Conservation (phyloP, 2,113 vertebrate genomes). For the Percopsis transmontana region DNA sequence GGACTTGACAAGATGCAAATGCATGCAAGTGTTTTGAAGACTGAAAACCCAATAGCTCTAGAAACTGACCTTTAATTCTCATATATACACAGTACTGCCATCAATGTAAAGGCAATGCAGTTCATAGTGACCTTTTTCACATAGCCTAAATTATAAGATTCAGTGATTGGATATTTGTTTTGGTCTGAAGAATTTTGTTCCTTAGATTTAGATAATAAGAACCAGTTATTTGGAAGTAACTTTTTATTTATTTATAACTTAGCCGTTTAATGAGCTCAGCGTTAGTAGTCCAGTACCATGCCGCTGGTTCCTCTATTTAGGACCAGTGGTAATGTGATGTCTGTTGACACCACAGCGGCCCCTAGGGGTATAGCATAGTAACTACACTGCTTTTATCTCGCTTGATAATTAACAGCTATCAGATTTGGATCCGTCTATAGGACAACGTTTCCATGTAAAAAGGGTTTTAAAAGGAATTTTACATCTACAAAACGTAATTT, state of each 20-base stretch:
- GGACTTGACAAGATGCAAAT: neutral
- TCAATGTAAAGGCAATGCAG: neutral
- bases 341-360: constrained; percentile 63
- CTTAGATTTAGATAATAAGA: constrained; percentile 47
- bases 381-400: neutral
- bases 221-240: constrained; percentile 47
- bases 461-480: neutral
- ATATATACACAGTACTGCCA: constrained; percentile 2
- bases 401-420: neutral
- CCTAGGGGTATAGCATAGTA: constrained; percentile 43
- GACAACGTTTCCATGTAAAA: neutral
- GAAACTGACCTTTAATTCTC: constrained; percentile 38
- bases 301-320: constrained; percentile 20
- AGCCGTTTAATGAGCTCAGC: constrained; percentile 50
- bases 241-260: constrained; percentile 27
- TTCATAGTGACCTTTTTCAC: constrained; percentile 22
- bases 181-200: neutral
- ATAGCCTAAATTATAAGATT: constrained; percentile 8
- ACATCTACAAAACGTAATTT: neutral
- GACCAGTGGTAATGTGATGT: neutral
- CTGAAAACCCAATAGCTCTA: constrained; percentile 1
- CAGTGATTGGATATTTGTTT: constrained; percentile 21
- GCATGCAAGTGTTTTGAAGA: neutral
- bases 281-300: constrained; percentile 24
- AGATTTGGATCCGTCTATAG: neutral